Evolutionary conservation across 1,140 invertebrate genomes (phyloP), one percentile per base, ranked within the genome.

Genomic region (Antheraea pernyi): DNA sequence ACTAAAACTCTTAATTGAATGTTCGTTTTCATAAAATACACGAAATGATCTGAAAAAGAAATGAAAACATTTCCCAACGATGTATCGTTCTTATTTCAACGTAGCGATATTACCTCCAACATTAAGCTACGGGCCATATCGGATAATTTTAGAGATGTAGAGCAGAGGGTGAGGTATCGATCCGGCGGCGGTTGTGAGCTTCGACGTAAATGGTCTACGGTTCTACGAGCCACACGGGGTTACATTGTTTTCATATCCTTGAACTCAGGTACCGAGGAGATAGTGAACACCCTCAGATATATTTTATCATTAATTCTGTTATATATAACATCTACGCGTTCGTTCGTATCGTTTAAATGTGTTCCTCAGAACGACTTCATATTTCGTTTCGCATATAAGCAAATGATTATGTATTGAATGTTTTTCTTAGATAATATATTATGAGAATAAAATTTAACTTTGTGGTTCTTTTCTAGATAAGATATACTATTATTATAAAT

Each of bases 121-220:
- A 61, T 61, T 61, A 61, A 61, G 60, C 39, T 46, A 65, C 64
- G 42, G 64, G 42, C 64, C 39, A 63, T 69, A 66, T 69, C 67
- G 73, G 68, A 75, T 70, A 75, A 75, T 75, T 74, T 74, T 71
- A 74, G 72, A 74, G 72, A 70, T 64, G 72, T 62, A 59, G 72
- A 64, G 19, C 63, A 22, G 58, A 65, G 71, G 67, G 66, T 59
- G 39, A 37, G 22, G 65, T 71, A 71, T 71, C 65, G 69, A 71
- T 74, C 72, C 64, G 36, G 68, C 16, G 39, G 22, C 46, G 39
- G 39, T 37, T 66, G 69, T 64, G 61, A 67, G 65, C 67, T 63
- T 19, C 58, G 63, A 48, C 58, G 65, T 71, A 67, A 42, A 48
- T 42, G n/a, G 19, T 65, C 60, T 61, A 69, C 68, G 61, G 1